Conservation (phyloP, 2,113 vertebrate species). For the Athene noctua region DNA sequence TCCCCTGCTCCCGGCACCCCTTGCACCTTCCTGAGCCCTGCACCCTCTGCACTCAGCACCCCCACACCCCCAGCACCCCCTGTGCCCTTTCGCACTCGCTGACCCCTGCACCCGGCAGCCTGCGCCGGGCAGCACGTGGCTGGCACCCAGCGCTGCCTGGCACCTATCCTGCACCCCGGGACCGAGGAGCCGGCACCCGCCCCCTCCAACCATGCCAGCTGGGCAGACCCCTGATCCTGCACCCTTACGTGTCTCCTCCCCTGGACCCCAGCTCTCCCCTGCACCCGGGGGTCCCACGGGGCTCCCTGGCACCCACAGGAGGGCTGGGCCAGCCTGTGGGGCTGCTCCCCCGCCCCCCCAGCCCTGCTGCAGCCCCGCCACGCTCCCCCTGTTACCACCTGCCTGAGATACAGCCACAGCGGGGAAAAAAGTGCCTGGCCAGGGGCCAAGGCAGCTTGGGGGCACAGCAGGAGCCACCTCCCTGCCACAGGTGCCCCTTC, state of each 20-base stretch:
- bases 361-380: neutral
- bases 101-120: neutral
- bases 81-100: neutral
- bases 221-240: neutral
- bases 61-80: too few species aligned
- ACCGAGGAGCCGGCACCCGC: neutral
- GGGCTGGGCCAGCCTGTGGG: neutral
- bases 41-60: neutral
- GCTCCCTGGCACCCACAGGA: neutral
- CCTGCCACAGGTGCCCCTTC: neutral
- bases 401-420: rapidly evolving
- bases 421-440: neutral
- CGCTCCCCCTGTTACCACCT: rapidly evolving
- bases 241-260: rapidly evolving
- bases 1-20: neutral
- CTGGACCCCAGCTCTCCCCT: too few species aligned
- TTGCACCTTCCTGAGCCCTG: neutral
- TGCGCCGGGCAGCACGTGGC: neutral
- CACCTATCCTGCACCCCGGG: rapidly evolving
- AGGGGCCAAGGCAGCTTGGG: neutral
- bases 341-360: neutral
- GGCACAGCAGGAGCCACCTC: neutral
- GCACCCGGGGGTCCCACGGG: neutral
- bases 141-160: neutral
- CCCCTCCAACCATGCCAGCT: neutral